Percentiles rank a stretch among this genome's conserved stretches.
Conservation (phyloP, 1,140 invertebrate species). For the Calosoma granatense region DNA sequence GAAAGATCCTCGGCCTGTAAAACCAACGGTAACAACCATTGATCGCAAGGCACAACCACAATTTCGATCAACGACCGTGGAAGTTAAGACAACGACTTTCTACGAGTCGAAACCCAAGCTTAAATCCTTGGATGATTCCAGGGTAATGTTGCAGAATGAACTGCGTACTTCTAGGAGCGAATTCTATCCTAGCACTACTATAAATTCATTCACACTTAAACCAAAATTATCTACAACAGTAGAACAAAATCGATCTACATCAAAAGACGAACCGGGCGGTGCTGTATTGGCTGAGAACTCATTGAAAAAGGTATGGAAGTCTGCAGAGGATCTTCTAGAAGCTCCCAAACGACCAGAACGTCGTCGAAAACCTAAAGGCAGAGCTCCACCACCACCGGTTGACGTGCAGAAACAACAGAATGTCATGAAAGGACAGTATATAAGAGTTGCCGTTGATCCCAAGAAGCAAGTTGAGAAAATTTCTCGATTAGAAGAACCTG, state of each 20-base stretch:
- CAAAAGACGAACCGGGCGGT: conserved; percentile 12
- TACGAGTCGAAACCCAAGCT: not conserved
- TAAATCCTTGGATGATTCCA: not conserved
- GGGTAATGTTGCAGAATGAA: not conserved
- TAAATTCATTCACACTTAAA: not conserved
- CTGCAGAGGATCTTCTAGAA: conserved; percentile 27
- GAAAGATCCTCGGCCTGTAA: not conserved
- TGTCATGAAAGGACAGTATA: conserved; percentile 28
- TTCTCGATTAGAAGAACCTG: not conserved
- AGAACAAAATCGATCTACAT: conserved; percentile 13
- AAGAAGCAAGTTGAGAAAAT: not conserved
- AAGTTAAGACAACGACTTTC: not conserved
- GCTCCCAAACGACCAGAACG: conserved; percentile 28
- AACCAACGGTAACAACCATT: not conserved
- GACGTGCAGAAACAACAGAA: conserved; percentile 15
- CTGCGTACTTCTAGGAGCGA: not conserved
- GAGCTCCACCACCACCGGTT: conserved; percentile 23
- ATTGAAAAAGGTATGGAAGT: conserved; percentile 29
- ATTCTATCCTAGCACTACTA: not conserved
- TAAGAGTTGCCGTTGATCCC: conserved; percentile 21
- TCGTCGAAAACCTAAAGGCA: conserved; percentile 23
- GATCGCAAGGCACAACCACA: not conserved
- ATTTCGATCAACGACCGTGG: not conserved
- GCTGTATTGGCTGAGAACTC: conserved; percentile 10
- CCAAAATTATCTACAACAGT: not conserved